These are phyloP conservation scores for Anthophora plumipes DNA, from an alignment of 2,888 invertebrate species.

Conservation along the genomic window DNA sequence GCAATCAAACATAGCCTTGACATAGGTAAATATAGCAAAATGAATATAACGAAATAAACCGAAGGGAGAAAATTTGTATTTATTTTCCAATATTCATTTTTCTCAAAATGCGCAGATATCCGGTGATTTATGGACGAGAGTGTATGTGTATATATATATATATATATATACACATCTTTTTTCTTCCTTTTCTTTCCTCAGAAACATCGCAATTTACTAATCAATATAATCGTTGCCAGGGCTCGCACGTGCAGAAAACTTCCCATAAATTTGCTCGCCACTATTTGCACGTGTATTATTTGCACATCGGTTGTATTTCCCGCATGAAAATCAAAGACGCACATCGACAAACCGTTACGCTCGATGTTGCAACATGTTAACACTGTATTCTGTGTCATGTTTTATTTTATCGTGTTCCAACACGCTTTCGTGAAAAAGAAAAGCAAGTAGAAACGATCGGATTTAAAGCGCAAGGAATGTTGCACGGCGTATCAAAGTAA, in stretches of 20 bases:
- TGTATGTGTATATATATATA: too few species aligned
- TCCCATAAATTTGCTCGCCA: constrained; percentile 14
- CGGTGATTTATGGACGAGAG: too few species aligned
- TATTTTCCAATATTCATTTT: too few species aligned
- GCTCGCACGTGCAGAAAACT: constrained; percentile 22
- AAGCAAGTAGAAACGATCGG: not conserved
- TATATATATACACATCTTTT: not conserved
- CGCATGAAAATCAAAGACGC: constrained; percentile 8
- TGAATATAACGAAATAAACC: too few species aligned
- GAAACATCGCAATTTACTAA: constrained; percentile 3
- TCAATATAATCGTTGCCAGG: constrained; percentile 20
- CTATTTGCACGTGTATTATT: constrained; percentile 29
- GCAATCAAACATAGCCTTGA: too few species aligned
- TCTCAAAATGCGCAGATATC: too few species aligned
- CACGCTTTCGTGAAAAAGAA: not conserved
- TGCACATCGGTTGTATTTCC: constrained; percentile 11
- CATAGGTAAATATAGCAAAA: too few species aligned
- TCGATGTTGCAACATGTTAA: not conserved
- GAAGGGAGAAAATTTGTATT: too few species aligned
- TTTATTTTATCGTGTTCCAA: not conserved
- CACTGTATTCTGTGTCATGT: not conserved
- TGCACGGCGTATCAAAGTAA: not conserved
- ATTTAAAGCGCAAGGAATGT: not conserved
- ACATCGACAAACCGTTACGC: not conserved
- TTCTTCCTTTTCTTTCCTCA: not conserved